Conservation (phyloP, 2,888 invertebrate species). For the Atrina japonica region DNA sequence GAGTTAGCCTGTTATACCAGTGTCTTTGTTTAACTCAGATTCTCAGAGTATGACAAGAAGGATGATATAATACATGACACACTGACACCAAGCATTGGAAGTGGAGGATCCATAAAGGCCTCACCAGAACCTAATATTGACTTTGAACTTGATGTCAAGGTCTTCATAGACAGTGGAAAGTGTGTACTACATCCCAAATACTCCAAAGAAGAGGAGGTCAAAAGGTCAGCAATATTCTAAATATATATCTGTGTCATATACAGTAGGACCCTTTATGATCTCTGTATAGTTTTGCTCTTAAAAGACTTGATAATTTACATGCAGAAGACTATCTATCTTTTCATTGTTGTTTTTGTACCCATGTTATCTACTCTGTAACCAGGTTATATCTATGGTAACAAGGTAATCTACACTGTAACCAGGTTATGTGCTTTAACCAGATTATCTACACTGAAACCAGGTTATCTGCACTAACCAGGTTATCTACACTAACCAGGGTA, state of each 20-base stretch:
- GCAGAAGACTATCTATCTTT: too few species aligned
- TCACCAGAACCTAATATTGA: constrained; percentile 88
- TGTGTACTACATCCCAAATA: constrained; percentile 93
- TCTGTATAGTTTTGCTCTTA: neutral
- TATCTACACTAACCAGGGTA: too few species aligned
- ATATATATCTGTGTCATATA: too few species aligned
- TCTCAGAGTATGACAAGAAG: neutral
- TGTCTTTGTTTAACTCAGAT: neutral
- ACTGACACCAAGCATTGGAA: constrained; percentile 61
- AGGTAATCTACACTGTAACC: too few species aligned
- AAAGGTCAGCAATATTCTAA: constrained; percentile 63
- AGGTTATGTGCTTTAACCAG: too few species aligned
- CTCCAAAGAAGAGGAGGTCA: constrained; percentile 66
- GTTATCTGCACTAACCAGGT: too few species aligned
- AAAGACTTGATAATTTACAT: too few species aligned
- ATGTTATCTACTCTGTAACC: too few species aligned
- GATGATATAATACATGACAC: constrained; percentile 14
- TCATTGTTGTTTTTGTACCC: too few species aligned
- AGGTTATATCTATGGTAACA: too few species aligned
- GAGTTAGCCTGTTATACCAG: neutral
- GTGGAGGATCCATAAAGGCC: constrained; percentile 53
- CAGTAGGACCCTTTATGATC: neutral
- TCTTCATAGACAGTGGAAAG: constrained; percentile 97
- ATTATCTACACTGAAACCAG: too few species aligned
- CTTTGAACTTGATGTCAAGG: constrained; percentile 97